Evolutionary conservation across 1,140 invertebrate genomes (phyloP).

Genomic region (Cyrtorhinus lividipennis): DNA sequence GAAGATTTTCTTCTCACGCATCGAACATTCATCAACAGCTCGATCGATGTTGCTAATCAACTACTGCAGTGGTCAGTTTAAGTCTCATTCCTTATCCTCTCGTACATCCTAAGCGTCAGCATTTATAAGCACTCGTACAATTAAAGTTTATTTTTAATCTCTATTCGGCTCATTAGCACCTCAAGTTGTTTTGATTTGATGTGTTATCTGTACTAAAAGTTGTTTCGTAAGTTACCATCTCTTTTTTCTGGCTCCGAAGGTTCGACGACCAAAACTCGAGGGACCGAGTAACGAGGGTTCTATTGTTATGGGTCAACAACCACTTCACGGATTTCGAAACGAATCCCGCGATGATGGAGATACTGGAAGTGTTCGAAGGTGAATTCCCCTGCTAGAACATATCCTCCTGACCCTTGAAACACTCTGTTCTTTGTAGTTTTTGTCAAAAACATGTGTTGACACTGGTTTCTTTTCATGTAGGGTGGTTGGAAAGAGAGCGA

Average conservation of each 20-base stretch:
- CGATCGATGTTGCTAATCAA: constrained; percentile 69
- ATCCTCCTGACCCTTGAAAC: too few relatives aligned
- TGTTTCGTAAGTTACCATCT: too few relatives aligned
- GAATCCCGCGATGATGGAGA: constrained; percentile 90
- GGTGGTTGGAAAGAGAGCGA: constrained; percentile 61
- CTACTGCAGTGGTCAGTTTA: constrained; percentile 63
- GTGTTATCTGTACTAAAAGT: too few relatives aligned
- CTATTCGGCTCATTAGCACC: constrained; percentile 32
- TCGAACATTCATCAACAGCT: constrained; percentile 81
- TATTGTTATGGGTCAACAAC: constrained; percentile 96
- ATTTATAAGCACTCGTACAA: too few relatives aligned
- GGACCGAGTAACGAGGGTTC: constrained; percentile 85
- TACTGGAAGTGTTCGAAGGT: constrained; percentile 83
- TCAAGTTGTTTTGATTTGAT: too few relatives aligned
- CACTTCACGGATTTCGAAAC: constrained; percentile 99
- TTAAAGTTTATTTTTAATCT: too few relatives aligned
- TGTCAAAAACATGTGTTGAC: too few relatives aligned
- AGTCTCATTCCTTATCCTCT: too few relatives aligned
- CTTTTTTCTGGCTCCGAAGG: too few relatives aligned
- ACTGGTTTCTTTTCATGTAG: too few relatives aligned
- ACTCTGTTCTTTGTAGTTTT: too few relatives aligned
- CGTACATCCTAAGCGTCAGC: not conserved
- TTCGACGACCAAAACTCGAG: constrained; percentile 64
- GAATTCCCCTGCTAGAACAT: too few relatives aligned
- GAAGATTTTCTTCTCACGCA: constrained; percentile 98